Base-by-base conservation (phyloP, 2,888 invertebrate genomes). In the Myopa tessellatipennis region DNA sequence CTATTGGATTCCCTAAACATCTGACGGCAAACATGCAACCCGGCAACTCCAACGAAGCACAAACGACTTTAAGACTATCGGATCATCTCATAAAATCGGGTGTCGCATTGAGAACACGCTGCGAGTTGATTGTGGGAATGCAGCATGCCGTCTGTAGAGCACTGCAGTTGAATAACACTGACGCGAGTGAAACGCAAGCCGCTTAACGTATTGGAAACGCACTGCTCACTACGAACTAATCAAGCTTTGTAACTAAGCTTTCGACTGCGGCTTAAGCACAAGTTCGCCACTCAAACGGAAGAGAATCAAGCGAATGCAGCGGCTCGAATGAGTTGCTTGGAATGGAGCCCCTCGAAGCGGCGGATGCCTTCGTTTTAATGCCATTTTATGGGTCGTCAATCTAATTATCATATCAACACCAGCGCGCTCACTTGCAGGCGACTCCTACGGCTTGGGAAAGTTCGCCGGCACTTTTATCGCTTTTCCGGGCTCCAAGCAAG, bases 341-440 rank as follows among this genome's bases (percentile, higher is more conserved):
- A 55, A 55, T 16, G 16, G 55, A 55, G 16, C 55, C n/a, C 5
- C 55, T 65, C 65, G 65, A 16, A 8, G 10, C 14, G 65, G 38
- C 55, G 38, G 14, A 65, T 4, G 61, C 2, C 61, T 61, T 61
- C 26, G 61, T 61, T 61, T 65, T 38, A 38, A 65, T 65, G 65
- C 65, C 65, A 38, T 65, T 65, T 65, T 65, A 65, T 10, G 65
- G 38, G 5, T 65, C 65, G 16, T 38, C 8, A 3, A 38, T 65
- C 34, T 38, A 63, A 63, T 34, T 63, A 34, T 34, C 61, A 12
- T 12, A 14, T 65, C 36, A 34, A 38, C 65, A 6, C 14, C 10
- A 38, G 16, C 14, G 34, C 63, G n/a, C 26, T 26, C 26, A 50
- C 50, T 8, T 14, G 50, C 50, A 50, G 14, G 8, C 55, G 5